Conservation (phyloP, 2,888 invertebrate genomes). For the Coleophora flavipennella region DNA sequence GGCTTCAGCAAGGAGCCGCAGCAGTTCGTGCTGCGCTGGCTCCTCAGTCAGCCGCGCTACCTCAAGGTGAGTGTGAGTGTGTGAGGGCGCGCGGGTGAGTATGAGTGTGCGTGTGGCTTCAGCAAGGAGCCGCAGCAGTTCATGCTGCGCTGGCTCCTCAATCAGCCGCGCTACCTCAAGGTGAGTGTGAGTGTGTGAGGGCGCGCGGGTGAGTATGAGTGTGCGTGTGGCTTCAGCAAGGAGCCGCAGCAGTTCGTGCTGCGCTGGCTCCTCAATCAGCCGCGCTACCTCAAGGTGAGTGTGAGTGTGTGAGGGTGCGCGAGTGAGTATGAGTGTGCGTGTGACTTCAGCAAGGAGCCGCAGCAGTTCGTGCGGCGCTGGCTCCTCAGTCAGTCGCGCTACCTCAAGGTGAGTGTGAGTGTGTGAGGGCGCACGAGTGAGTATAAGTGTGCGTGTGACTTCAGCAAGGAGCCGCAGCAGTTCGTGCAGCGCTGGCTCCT, state of each 20-base stretch:
- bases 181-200: too few relatives aligned
- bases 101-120: too few relatives aligned
- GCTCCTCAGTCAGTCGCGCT: slow-evolving; percentile 97
- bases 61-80: slow-evolving; percentile 93
- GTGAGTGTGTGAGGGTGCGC: too few relatives aligned
- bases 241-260: slow-evolving; percentile 99
- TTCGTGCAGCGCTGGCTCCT: too few relatives aligned
- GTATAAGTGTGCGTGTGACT: too few relatives aligned
- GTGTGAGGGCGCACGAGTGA: too few relatives aligned
- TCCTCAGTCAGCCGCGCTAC: slow-evolving; percentile 96
- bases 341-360: slow-evolving; percentile 98
- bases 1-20: slow-evolving; percentile 96
- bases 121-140: slow-evolving; percentile 99
- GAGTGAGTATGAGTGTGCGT: too few relatives aligned
- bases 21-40: slow-evolving; percentile 98
- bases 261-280: slow-evolving; percentile 98
- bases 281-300: slow-evolving; percentile 93
- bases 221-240: too few relatives aligned
- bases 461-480: too few relatives aligned
- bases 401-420: slow-evolving; percentile 94
- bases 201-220: too few relatives aligned
- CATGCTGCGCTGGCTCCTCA: slow-evolving; percentile 98
- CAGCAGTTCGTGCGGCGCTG: slow-evolving; percentile 99
- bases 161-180: slow-evolving; percentile 96
- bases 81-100: too few relatives aligned